Conservation (phyloP, 1,140 invertebrate species). For the Drosophila bipectinata region DNA sequence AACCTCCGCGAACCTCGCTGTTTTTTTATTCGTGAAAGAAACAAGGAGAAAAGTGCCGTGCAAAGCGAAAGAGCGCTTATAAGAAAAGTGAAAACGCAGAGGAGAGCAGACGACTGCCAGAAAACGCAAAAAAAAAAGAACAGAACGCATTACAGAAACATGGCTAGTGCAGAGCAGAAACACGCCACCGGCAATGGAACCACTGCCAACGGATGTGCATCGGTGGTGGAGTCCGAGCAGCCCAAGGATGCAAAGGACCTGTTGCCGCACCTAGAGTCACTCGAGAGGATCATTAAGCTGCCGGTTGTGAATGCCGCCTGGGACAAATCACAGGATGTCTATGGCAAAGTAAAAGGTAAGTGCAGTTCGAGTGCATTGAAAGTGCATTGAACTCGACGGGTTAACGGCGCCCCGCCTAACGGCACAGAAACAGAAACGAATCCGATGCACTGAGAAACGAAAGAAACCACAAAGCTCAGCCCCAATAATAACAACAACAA, state of each 20-base stretch:
- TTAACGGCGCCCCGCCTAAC: slow-evolving; percentile 49
- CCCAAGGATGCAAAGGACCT: slow-evolving; percentile 78
- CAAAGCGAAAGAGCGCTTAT: slow-evolving; percentile 52
- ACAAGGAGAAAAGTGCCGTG: slow-evolving; percentile 63
- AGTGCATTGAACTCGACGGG: slow-evolving; percentile 62
- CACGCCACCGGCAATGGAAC: slow-evolving; percentile 59
- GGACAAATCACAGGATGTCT: slow-evolving; percentile 85
- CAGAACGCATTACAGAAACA: slow-evolving; percentile 33
- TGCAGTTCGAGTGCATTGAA: slow-evolving; percentile 6
- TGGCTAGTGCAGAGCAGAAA: slow-evolving; percentile 77
- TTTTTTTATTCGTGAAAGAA: slow-evolving; percentile 66
- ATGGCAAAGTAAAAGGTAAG: slow-evolving; percentile 85
- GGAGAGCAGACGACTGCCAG: slow-evolving; percentile 13
- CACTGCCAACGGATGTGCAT: slow-evolving; percentile 25
- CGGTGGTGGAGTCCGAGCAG: slow-evolving; percentile 35
- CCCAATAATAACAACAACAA: slow-evolving; percentile 15
- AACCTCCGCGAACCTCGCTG: slow-evolving; percentile 16
- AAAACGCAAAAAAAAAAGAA: slow-evolving; percentile 26
- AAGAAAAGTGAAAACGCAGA: slow-evolving; percentile 56
- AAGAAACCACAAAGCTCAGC: slow-evolving; percentile 5
- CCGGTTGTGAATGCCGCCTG: slow-evolving; percentile 86
- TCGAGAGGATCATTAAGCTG: slow-evolving; percentile 85
- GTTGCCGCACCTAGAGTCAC: slow-evolving; percentile 85
- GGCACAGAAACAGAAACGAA: slow-evolving; percentile 32
- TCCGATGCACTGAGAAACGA: neutral